phyloP scores from a whole-genome alignment of 1,140 invertebrate species.

The Lordiphosa mommai region DNA sequence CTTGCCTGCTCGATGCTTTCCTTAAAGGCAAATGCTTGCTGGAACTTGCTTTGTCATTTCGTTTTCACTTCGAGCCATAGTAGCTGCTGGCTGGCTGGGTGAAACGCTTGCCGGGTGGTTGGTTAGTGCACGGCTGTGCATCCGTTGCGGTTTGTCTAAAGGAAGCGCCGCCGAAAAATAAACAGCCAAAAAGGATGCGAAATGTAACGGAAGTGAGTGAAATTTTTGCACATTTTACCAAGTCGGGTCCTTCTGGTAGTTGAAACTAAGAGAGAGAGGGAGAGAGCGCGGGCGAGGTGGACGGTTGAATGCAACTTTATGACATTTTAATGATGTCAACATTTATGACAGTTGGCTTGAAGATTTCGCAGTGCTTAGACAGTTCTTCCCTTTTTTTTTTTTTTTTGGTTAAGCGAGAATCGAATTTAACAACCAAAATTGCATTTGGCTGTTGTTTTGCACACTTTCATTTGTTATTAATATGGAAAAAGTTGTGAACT shows the following conservation, averaged over 20 bases:
- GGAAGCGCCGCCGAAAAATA: slow-evolving; percentile 59
- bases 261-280: neutral
- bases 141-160: slow-evolving; percentile 67
- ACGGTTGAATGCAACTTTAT: slow-evolving; percentile 38
- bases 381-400: slow-evolving; percentile 30
- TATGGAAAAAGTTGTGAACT: slow-evolving; percentile 33
- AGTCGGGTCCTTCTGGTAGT: slow-evolving; percentile 3
- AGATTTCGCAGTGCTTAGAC: slow-evolving; percentile 56
- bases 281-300: slow-evolving; percentile 9
- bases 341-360: slow-evolving; percentile 64
- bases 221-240: slow-evolving; percentile 63
- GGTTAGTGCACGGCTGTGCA: slow-evolving; percentile 30
- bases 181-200: slow-evolving; percentile 63
- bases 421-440: too few relatives aligned
- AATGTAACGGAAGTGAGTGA: slow-evolving; percentile 70
- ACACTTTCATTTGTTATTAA: slow-evolving; percentile 15
- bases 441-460: slow-evolving; percentile 1
- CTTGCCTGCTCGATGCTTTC: slow-evolving; percentile 10
- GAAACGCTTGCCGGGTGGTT: too few relatives aligned
- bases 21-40: slow-evolving; percentile 36
- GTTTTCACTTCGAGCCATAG: slow-evolving; percentile 16
- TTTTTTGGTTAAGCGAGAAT: slow-evolving; percentile 1
- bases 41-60: slow-evolving; percentile 57
- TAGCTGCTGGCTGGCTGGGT: neutral
- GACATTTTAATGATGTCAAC: slow-evolving; percentile 72